These are phyloP conservation scores for Ellobius talpinus DNA, from an alignment of 2,113 vertebrate species.

Conservation along the genomic window DNA sequence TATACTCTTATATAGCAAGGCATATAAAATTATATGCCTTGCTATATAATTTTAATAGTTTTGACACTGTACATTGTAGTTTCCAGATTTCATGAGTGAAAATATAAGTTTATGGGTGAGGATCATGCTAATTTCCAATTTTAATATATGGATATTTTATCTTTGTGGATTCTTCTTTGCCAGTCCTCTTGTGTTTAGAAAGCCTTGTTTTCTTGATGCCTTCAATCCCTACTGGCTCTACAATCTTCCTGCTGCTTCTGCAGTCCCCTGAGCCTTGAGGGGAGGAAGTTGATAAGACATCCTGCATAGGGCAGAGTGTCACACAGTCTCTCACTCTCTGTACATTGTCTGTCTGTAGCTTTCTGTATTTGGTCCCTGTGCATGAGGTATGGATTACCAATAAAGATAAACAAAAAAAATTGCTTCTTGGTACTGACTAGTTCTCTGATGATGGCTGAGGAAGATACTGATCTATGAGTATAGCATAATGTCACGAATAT, in stretches of 20 bases:
- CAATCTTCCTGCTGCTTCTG: not conserved
- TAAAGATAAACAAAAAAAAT: not conserved
- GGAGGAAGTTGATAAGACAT: not conserved
- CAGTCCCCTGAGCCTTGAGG: not conserved
- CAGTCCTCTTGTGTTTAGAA: not conserved
- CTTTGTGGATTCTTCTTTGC: not conserved
- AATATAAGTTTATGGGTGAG: not conserved
- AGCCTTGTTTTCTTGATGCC: not conserved
- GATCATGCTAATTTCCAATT: not conserved
- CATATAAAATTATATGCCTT: no score
- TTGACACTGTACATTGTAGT: not conserved
- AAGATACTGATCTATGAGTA: not conserved
- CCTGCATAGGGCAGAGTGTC: not conserved
- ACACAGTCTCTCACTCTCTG: not conserved
- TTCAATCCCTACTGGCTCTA: not conserved
- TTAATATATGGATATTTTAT: not conserved
- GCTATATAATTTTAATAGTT: not conserved
- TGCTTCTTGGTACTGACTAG: not conserved
- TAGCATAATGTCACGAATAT: not conserved
- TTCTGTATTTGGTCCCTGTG: not conserved
- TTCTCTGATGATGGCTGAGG: not conserved
- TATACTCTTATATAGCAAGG: not conserved
- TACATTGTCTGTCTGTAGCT: not conserved
- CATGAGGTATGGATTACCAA: not conserved
- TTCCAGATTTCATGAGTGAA: not conserved